Evolutionary conservation across 2,888 invertebrate species (phyloP), one percentile per base, ranked within the genome.

Genomic region (Agrotis clavis): DNA sequence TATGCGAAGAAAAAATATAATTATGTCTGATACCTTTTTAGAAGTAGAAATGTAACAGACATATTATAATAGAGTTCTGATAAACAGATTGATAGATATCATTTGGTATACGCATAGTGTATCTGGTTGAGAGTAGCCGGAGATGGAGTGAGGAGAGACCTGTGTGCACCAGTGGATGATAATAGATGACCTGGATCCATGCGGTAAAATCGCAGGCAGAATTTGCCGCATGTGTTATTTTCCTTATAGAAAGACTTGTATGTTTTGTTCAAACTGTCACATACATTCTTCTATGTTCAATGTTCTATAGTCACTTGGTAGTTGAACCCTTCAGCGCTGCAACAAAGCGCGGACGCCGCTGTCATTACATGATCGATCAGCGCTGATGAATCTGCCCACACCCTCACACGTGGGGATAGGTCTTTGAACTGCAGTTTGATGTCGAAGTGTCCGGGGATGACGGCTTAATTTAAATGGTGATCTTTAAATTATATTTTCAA

Each of bases 291-390:
- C 51, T 41, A 1, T 25, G 50, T 53, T 85, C 63, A 3, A 41
- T 51, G 78, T 61, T 48, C 16, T 16, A 0, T 18, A 48, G 45
- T 19, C 6, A 51, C 60, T 70, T 67, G 54, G 30, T 62, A 60
- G 76, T 66, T 51, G 67, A 77, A 81, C 90, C 87, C 87, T 84
- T 82, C 84, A 87, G 84, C 77, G 81, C 82, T 79, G 74, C 72
- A 86, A 91, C 90, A 91, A 91, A 88, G 85, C 72, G 76, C 76
- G 79, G 56, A 81, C 79, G 71, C 73, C 76, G 86, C 88, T 90
- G 93, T 94, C 94, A 92, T 88, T 93, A 93, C 89, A 92, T 93
- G 94, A 94, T 94, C 93, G 94, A 95, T 95, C 92, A 92, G 91
- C 54, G 65, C 86, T 87, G 90, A 91, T 91, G 88, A 88, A 86